Percentiles rank a stretch among this genome's conserved stretches.
Conservation (phyloP, 2,797 vertebrate species). For the Cyprinella venusta region DNA sequence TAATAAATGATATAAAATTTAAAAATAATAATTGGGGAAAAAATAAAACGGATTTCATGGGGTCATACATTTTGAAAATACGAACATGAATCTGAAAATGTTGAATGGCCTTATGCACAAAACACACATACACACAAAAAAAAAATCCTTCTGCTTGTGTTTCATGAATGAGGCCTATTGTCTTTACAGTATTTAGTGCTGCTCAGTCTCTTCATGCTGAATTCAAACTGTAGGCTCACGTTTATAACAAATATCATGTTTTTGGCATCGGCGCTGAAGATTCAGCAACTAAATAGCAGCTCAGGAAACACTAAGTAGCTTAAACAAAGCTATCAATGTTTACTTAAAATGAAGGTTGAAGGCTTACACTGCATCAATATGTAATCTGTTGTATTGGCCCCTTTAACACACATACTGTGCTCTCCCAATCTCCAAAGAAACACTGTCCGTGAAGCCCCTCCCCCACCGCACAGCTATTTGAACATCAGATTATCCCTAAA, state of each 20-base stretch:
- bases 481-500: slow-evolving; percentile 57
- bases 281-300: not conserved
- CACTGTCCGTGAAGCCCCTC: slow-evolving; percentile 41
- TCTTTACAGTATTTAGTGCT: not conserved
- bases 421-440: slow-evolving; percentile 16
- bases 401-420: slow-evolving; percentile 18
- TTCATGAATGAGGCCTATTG: not conserved
- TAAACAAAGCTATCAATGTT: not conserved
- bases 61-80: not conserved
- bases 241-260: not conserved
- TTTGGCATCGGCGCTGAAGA: not conserved
- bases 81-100: not conserved
- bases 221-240: not conserved
- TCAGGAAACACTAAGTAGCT: not conserved
- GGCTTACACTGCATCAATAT: not conserved
- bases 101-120: not conserved
- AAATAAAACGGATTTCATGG: not conserved
- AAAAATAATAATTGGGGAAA: not conserved
- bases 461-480: slow-evolving; percentile 43
- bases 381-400: slow-evolving; percentile 5
- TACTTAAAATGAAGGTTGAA: not conserved
- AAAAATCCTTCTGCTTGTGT: not conserved
- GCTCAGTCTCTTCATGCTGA: not conserved
- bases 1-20: too few species aligned
- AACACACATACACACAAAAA: not conserved